A percentile compares a stretch with the other conserved stretches of the same genome.
Conservation (phyloP, 2,113 vertebrate genomes). For the Planiliza haematocheilus region DNA sequence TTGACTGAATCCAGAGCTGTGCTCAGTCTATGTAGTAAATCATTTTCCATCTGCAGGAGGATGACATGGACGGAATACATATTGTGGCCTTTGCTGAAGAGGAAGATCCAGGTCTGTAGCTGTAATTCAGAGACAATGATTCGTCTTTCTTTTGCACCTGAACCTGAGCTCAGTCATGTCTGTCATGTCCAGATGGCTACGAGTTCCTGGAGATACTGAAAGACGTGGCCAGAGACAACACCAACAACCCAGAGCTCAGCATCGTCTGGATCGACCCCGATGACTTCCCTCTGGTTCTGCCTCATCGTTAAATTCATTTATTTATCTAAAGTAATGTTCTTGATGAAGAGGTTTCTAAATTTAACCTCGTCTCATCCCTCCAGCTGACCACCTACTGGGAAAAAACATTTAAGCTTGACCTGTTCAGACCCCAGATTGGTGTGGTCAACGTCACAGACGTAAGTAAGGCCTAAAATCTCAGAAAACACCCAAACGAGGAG, state of each 20-base stretch:
- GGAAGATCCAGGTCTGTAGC: conserved; percentile 91
- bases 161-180: not conserved
- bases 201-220: conserved; percentile 98
- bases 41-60: conserved; percentile 84
- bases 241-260: conserved; percentile 95
- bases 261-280: conserved; percentile 98
- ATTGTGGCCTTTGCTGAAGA: conserved; percentile 98
- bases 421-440: conserved; percentile 95
- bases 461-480: conserved; percentile 63
- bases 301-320: not conserved
- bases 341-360: too few relatives aligned
- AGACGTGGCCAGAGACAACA: conserved; percentile 96
- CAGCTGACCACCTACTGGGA: conserved; percentile 99
- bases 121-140: not conserved
- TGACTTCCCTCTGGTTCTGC: conserved; percentile 92
- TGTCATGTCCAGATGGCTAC: conserved; percentile 88
- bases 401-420: conserved; percentile 96
- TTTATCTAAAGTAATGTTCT: too few relatives aligned
- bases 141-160: not conserved
- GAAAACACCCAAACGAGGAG: not conserved
- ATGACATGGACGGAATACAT: conserved; percentile 96
- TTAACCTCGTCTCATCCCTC: conserved; percentile 43
- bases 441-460: conserved; percentile 98
- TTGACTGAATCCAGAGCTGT: not conserved
- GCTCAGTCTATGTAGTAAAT: not conserved